Evolutionary conservation across 2,797 vertebrate species (phyloP), one percentile per base, ranked within the genome.

Genomic region (Alcedo atthis): DNA sequence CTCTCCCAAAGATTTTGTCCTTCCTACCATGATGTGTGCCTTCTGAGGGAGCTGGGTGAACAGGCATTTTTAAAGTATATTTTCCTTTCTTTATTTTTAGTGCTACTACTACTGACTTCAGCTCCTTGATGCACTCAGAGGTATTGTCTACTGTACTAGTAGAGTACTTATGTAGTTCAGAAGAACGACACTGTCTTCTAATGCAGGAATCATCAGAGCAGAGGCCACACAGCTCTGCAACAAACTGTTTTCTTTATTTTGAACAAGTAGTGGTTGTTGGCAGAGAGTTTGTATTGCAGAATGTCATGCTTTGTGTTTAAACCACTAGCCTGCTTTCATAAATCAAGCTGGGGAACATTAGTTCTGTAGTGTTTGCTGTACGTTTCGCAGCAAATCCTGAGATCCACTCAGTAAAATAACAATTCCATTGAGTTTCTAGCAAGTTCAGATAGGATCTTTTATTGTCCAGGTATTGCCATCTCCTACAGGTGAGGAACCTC

Each of bases 101-200:
- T 92, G 94, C 97, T 10, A 94, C 97, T 18, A 84, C 96, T 26
- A 91, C 96, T 85, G 97, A 97, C 90, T 94, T 97, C 85, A 95
- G 92, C 77, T 97, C 97, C 82, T 93, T 98, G 94, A 94, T 97
- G 95, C 96, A 97, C 46, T 93, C 96, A 64, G 97, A 98, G 98
- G 98, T 98, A 98, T 61, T 96, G 76, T 51, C 49, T 51, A 51
- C 49, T 51, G 49, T 51, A 51, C 49, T 51, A 51, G 49, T 16
- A 51, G 25, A 51, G 49, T 51, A 51, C 24, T 49, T 49, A 25
- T 25, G 49, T 28, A 51, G 49, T 51, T 25, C 48, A 49, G 48
- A 51, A 51, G 49, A 51, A 51, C 49, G 4, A 64, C 2, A 2
- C 20, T 74, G 37, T 78, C 48, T 68, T 61, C 53, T 86, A 67